Conservation (phyloP, 2,797 vertebrate species). For the Leptodactylus fallax region DNA sequence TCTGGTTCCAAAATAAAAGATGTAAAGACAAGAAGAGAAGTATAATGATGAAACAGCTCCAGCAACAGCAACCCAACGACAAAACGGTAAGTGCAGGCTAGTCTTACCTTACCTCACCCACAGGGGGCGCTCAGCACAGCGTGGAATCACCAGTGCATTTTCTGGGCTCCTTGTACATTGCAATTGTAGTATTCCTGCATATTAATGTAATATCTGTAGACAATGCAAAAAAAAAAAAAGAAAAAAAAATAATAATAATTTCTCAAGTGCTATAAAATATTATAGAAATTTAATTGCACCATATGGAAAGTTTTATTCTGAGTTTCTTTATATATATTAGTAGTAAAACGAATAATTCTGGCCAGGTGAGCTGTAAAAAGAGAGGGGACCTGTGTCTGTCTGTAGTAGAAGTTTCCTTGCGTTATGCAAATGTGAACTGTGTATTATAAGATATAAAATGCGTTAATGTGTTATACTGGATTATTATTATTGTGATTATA, state of each 20-base stretch:
- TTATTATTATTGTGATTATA: too few species aligned
- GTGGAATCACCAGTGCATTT: background rate
- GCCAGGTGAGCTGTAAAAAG: background rate
- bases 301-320: background rate
- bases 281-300: background rate
- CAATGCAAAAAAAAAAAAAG: too few species aligned
- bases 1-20: conserved; percentile 96
- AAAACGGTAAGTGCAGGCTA: conserved; percentile 85
- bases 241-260: background rate
- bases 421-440: background rate
- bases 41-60: conserved; percentile 93
- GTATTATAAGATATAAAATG: background rate
- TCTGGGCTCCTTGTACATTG: background rate
- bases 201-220: background rate
- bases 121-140: background rate
- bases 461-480: too few species aligned
- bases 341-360: background rate
- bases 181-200: background rate
- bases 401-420: background rate
- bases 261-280: background rate
- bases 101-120: background rate
- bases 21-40: conserved; percentile 95
- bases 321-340: background rate
- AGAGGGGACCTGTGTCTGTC: background rate
- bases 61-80: conserved; percentile 92